Evolutionary conservation across 2,797 vertebrate species (phyloP).

Genomic region (Alectoris magna): DNA sequence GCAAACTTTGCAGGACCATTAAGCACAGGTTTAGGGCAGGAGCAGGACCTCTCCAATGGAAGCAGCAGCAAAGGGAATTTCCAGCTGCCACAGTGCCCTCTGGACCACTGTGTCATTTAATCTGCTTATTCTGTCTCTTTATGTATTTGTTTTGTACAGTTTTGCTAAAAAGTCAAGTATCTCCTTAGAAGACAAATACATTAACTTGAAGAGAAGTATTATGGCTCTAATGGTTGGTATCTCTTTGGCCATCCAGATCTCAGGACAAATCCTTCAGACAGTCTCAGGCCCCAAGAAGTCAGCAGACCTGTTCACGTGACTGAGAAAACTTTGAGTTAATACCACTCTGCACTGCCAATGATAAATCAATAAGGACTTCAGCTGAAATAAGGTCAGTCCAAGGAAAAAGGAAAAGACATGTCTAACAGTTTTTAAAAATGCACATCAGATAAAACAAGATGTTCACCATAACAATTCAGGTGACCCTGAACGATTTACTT

Average conservation of each 20-base stretch:
- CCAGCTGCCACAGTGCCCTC: background rate
- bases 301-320: background rate
- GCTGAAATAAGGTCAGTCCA: background rate
- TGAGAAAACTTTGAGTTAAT: background rate
- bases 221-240: background rate
- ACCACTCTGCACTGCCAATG: background rate
- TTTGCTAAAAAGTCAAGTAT: background rate
- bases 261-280: background rate
- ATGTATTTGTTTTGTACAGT: background rate
- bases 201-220: background rate
- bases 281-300: accelerated
- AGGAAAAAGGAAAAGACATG: background rate
- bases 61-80: background rate
- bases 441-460: background rate
- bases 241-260: background rate
- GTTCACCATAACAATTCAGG: background rate
- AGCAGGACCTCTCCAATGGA: background rate
- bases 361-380: background rate
- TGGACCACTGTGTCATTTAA: background rate
- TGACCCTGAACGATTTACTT: background rate
- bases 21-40: background rate
- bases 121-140: background rate
- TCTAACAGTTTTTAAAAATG: background rate
- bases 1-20: background rate
- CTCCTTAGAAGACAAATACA: background rate